Conservation (phyloP, 2,888 invertebrate species). For the Nomada ruficornis region DNA sequence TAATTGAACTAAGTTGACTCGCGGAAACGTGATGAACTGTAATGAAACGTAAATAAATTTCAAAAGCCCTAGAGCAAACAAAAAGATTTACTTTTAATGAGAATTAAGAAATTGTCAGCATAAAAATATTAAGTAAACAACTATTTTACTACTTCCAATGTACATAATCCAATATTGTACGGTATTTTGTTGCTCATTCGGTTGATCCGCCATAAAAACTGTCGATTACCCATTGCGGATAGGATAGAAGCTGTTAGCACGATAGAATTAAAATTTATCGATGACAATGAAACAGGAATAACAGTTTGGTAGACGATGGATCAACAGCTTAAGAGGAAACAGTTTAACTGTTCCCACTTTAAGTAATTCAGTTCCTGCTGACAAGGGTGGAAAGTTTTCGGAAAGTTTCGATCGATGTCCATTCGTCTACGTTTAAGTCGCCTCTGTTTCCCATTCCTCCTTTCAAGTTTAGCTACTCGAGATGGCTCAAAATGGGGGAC, state of each 20-base stretch:
- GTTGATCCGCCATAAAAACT: neutral
- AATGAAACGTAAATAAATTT: too few species aligned
- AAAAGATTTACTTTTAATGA: too few species aligned
- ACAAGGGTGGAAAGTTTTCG: neutral
- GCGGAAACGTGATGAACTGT: too few species aligned
- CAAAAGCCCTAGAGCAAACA: too few species aligned
- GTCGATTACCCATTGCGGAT: neutral
- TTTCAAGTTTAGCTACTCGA: neutral
- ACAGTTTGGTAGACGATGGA: neutral
- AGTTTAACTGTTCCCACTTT: neutral
- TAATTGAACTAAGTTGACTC: too few species aligned
- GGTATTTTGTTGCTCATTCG: neutral
- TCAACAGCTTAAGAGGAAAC: neutral
- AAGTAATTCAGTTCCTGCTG: neutral
- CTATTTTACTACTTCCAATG: too few species aligned
- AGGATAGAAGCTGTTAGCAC: too few species aligned
- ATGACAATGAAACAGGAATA: neutral
- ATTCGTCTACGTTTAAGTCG: slow-evolving; percentile 1
- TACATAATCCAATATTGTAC: too few species aligned
- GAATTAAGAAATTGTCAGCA: too few species aligned
- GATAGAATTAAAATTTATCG: neutral
- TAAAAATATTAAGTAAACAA: too few species aligned
- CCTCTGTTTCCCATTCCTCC: neutral
- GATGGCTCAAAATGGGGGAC: neutral
- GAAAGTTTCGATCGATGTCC: slow-evolving; percentile 2